These are phyloP conservation scores for Drosophila diplacantha DNA, from an alignment of 2,888 invertebrate species.

Conservation along the genomic window DNA sequence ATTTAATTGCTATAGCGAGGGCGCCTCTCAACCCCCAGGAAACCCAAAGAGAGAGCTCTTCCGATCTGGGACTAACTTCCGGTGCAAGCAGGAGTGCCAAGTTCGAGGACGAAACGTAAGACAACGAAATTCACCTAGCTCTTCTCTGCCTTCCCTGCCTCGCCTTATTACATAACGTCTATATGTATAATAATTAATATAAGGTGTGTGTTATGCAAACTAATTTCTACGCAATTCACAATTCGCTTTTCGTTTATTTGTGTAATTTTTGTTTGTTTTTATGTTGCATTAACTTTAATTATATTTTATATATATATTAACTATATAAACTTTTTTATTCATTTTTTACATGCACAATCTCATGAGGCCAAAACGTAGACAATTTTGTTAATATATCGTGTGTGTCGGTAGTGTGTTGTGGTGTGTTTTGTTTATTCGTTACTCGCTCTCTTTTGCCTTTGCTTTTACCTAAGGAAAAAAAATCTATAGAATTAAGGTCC, in stretches of 20 bases:
- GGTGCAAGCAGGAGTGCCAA: neutral
- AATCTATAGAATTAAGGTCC: constrained; percentile 50
- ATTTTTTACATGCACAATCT: constrained; percentile 70
- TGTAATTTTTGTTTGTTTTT: constrained; percentile 9
- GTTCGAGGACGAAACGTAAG: neutral
- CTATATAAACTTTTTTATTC: constrained; percentile 53
- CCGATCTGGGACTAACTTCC: neutral
- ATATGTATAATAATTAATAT: constrained; percentile 25
- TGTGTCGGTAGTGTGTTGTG: constrained; percentile 1
- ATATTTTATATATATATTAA: constrained; percentile 36
- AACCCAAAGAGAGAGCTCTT: neutral
- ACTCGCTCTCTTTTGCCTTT: constrained; percentile 18
- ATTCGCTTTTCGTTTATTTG: constrained; percentile 60
- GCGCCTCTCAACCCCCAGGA: neutral
- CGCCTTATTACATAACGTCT: neutral
- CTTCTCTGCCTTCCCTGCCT: neutral
- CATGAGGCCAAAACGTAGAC: constrained; percentile 61
- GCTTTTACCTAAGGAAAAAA: constrained; percentile 40
- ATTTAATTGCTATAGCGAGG: constrained; percentile 2
- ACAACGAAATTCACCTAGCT: constrained; percentile 3
- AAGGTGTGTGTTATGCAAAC: constrained; percentile 25
- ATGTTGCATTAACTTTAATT: constrained; percentile 42
- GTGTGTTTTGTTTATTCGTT: constrained; percentile 19
- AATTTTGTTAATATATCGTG: constrained; percentile 15
- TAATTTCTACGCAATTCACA: constrained; percentile 60